phyloP scores from a whole-genome alignment of 2,797 vertebrate species.

The Balearica regulorum region DNA sequence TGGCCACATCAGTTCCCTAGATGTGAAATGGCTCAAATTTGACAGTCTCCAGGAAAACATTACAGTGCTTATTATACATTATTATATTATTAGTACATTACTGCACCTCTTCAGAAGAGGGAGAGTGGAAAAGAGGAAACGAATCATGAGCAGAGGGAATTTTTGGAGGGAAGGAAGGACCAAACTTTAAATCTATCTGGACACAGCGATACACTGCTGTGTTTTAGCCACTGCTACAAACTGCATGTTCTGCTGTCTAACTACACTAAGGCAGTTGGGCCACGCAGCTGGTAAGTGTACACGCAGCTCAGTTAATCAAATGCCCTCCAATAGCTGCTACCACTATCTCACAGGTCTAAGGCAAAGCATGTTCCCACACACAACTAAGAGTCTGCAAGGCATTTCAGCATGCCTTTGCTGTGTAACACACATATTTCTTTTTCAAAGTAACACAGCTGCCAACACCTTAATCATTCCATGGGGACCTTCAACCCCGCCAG shows the following conservation, averaged over 20 bases:
- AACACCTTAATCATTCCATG: constrained; percentile 18
- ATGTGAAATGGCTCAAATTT: background rate
- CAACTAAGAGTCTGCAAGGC: background rate
- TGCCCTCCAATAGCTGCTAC: background rate
- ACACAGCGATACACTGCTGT: background rate
- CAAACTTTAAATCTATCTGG: background rate
- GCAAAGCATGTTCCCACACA: background rate
- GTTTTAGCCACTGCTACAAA: background rate
- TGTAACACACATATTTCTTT: background rate
- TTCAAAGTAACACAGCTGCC: constrained; percentile 22
- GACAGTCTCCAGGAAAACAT: background rate
- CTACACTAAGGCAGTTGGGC: background rate
- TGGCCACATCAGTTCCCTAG: background rate
- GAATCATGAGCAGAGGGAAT: background rate
- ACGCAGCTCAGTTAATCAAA: background rate
- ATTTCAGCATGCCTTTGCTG: background rate
- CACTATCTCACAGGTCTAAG: background rate
- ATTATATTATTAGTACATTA: too few species aligned
- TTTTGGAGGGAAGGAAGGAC: background rate
- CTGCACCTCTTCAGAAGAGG: background rate
- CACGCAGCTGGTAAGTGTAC: background rate
- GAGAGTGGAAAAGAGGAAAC: background rate
- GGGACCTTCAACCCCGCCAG: background rate
- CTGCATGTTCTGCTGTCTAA: background rate
- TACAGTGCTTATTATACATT: background rate